Conservation (phyloP, 1,140 invertebrate genomes). For the Camponotus vicinus region DNA sequence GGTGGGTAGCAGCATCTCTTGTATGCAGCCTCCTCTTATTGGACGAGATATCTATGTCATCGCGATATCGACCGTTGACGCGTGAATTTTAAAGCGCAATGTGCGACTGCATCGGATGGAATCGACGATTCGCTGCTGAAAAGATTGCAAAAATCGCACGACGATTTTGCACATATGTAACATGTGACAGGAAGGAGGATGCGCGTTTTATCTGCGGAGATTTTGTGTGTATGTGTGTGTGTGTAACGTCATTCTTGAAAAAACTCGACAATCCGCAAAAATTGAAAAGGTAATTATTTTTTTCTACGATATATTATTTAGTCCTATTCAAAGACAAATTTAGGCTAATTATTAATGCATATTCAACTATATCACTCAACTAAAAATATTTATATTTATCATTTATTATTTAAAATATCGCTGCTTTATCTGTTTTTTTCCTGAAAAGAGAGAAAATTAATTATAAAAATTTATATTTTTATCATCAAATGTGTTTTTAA, state of each 20-base stretch:
- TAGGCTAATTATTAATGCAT: not conserved
- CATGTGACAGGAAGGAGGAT: not conserved
- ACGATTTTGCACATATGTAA: conserved; percentile 3
- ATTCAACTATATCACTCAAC: not conserved
- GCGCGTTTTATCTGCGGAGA: not conserved
- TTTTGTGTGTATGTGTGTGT: too few relatives aligned
- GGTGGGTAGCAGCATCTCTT: conserved; percentile 49
- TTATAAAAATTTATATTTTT: conserved; percentile 26
- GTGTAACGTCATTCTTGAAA: not conserved
- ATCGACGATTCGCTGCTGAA: conserved; percentile 23
- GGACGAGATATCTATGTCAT: conserved; percentile 55
- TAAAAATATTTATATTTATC: not conserved
- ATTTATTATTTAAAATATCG: not conserved
- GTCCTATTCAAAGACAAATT: not conserved
- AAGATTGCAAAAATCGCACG: conserved; percentile 14
- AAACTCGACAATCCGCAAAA: not conserved
- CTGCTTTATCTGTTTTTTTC: too few relatives aligned
- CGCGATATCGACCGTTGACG: conserved; percentile 56
- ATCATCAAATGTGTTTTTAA: not conserved
- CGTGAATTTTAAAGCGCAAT: conserved; percentile 61
- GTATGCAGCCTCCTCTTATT: conserved; percentile 58
- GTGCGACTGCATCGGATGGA: conserved; percentile 37
- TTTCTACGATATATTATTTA: not conserved
- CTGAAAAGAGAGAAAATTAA: not conserved
- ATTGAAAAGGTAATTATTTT: not conserved